These are phyloP conservation scores for Dryocosmus kuriphilus DNA, from an alignment of 2,888 invertebrate genomes.

Conservation along the genomic window DNA sequence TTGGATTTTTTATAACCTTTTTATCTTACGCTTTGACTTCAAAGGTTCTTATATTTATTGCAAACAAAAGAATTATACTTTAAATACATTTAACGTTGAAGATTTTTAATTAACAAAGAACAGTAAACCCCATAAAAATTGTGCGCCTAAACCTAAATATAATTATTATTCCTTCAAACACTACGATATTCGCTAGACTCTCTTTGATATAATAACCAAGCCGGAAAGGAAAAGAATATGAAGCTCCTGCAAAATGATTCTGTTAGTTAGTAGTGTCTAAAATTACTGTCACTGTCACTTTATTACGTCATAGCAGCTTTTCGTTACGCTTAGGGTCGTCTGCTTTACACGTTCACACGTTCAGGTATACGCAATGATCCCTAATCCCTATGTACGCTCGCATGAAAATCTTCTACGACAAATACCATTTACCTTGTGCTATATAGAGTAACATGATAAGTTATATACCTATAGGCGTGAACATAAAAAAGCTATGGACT, in stretches of 20 bases:
- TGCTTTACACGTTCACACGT: background rate
- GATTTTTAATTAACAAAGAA: no score
- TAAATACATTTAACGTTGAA: no score
- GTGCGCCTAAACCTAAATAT: background rate
- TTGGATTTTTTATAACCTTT: no score
- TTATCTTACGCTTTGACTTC: no score
- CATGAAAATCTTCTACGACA: background rate
- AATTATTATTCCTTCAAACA: no score
- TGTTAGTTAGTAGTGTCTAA: background rate
- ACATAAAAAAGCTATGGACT: background rate
- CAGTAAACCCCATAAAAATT: no score
- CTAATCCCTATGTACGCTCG: background rate
- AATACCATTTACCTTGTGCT: background rate
- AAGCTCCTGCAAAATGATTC: background rate
- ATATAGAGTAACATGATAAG: conserved; percentile 1
- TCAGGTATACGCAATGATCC: background rate
- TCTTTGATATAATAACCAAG: conserved; percentile 13
- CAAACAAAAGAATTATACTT: no score
- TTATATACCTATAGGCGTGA: background rate
- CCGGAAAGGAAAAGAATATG: background rate
- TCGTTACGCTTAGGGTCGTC: background rate
- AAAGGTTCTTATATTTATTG: no score
- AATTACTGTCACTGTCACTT: conserved; percentile 11
- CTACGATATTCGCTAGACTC: background rate
- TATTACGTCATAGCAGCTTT: conserved; percentile 10